Evolutionary conservation across 1,140 invertebrate species (phyloP).

Genomic region (Sesamia nonagrioides): DNA sequence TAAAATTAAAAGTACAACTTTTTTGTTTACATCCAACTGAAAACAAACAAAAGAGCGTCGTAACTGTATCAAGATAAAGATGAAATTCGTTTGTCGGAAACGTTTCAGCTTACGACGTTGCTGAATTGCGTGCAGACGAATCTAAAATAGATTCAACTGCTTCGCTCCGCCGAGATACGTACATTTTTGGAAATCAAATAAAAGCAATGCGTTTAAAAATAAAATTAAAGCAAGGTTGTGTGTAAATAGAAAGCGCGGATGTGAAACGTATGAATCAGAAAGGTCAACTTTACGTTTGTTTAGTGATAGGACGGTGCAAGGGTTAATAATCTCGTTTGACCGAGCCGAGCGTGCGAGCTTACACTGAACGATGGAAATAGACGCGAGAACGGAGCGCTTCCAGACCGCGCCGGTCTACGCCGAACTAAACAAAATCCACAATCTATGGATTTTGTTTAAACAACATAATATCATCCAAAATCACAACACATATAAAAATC

Average conservation of each 20-base stretch:
- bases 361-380: constrained; percentile 37
- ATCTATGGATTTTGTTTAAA: background rate
- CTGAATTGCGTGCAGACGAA: constrained; percentile 66
- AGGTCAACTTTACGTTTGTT: constrained; percentile 69
- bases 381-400: constrained; percentile 8
- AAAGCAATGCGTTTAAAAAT: constrained; percentile 76
- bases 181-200: constrained; percentile 86
- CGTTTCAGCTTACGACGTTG: constrained; percentile 69
- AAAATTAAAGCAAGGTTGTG: constrained; percentile 73
- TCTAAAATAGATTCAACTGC: constrained; percentile 79
- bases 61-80: constrained; percentile 57
- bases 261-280: constrained; percentile 46
- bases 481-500: constrained; percentile 18
- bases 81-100: constrained; percentile 64
- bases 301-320: constrained; percentile 47
- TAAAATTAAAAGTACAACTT: constrained; percentile 34
- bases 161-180: constrained; percentile 77
- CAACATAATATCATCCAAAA: background rate
- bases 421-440: background rate
- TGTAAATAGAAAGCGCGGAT: constrained; percentile 67
- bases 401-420: background rate
- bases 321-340: constrained; percentile 50
- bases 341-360: constrained; percentile 10
- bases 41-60: constrained; percentile 59
- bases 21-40: constrained; percentile 43